These are phyloP conservation scores for Agapostemon virescens DNA, from an alignment of 2,888 invertebrate genomes.

Conservation along the genomic window DNA sequence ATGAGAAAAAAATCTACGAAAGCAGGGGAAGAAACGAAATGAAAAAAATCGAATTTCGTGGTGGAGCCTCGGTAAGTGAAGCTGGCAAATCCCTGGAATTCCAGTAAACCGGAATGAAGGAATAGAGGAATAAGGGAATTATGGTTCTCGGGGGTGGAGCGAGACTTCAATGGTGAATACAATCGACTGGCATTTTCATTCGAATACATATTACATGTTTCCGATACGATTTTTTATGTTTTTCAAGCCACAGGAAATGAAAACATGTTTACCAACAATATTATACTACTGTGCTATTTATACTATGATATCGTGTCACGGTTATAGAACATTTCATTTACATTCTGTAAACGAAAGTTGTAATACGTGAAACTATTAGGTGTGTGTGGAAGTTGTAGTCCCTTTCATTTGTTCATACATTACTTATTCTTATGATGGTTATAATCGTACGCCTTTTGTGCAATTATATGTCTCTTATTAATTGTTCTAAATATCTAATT, in stretches of 20 bases:
- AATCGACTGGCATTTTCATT: slow-evolving; percentile 14
- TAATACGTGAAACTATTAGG: too few relatives aligned
- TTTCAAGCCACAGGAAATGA: not conserved
- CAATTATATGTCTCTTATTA: too few relatives aligned
- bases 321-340: too few relatives aligned
- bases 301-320: too few relatives aligned
- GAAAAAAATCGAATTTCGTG: slow-evolving; percentile 52
- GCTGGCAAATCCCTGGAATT: slow-evolving; percentile 69
- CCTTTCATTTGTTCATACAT: too few relatives aligned
- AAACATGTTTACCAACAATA: not conserved
- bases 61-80: slow-evolving; percentile 59
- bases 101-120: slow-evolving; percentile 57
- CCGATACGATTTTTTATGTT: not conserved
- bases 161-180: slow-evolving; percentile 22
- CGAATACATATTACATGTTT: not conserved
- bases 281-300: not conserved
- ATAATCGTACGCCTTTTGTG: too few relatives aligned
- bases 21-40: slow-evolving; percentile 20
- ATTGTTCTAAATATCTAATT: too few relatives aligned
- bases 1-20: slow-evolving; percentile 31
- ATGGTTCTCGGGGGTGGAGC: slow-evolving; percentile 49
- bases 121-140: slow-evolving; percentile 62
- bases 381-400: too few relatives aligned
- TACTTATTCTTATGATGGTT: too few relatives aligned
- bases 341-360: not conserved